Evolutionary conservation across 1,140 invertebrate species (phyloP).

Genomic region (Goniozus legneri): DNA sequence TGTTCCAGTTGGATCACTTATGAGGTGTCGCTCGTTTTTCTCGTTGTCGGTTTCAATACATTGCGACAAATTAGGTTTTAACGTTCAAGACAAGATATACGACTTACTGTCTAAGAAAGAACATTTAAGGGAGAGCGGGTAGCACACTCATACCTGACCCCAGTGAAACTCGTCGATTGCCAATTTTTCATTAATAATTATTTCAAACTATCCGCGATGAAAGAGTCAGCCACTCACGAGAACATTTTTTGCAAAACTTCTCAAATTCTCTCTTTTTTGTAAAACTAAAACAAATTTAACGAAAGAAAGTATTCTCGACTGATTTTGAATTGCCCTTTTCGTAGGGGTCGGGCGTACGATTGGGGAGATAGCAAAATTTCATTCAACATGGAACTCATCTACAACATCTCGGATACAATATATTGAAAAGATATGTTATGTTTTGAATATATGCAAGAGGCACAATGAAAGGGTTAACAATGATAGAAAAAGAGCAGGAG

Average conservation of each 20-base stretch:
- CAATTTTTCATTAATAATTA: slow-evolving; percentile 28
- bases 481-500: slow-evolving; percentile 5
- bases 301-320: no score
- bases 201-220: slow-evolving; percentile 31
- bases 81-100: slow-evolving; percentile 24
- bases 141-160: slow-evolving; percentile 53
- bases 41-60: background rate
- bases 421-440: slow-evolving; percentile 3
- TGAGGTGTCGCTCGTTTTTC: slow-evolving; percentile 37
- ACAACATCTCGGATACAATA: slow-evolving; percentile 41
- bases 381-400: slow-evolving; percentile 51
- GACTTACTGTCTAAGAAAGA: slow-evolving; percentile 41
- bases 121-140: slow-evolving; percentile 45
- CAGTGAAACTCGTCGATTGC: slow-evolving; percentile 50
- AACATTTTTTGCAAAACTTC: slow-evolving; percentile 42
- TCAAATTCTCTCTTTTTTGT: no score
- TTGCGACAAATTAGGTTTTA: slow-evolving; percentile 15
- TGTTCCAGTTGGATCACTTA: slow-evolving; percentile 41
- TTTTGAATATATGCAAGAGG: slow-evolving; percentile 8
- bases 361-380: slow-evolving; percentile 34
- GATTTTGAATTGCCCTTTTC: slow-evolving; percentile 51
- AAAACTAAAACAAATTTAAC: no score
- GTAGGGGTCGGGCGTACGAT: slow-evolving; percentile 49
- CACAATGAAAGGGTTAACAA: no score
- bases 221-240: slow-evolving; percentile 47